phyloP scores from a whole-genome alignment of 2,888 invertebrate genomes.

The Diarsia brunnea region DNA sequence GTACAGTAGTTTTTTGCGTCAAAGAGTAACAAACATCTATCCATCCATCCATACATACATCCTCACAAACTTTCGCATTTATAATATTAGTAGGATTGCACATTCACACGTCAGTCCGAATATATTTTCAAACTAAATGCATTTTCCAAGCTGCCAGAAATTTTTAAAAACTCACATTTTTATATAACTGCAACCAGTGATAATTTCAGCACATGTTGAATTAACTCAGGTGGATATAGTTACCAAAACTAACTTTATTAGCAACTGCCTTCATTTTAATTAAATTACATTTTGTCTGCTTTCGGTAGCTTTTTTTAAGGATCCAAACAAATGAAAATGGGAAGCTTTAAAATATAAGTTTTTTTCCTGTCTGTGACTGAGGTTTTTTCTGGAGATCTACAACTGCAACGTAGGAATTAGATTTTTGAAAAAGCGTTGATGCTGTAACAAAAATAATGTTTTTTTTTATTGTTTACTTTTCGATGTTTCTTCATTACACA shows the following conservation, averaged over 20 bases:
- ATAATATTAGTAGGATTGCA: too few relatives aligned
- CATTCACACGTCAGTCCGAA: background rate
- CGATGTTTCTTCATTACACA: background rate
- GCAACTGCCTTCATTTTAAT: constrained; percentile 41
- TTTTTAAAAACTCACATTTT: constrained; percentile 1
- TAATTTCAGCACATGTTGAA: background rate
- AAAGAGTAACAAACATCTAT: too few relatives aligned
- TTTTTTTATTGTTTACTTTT: background rate
- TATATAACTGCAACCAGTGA: background rate
- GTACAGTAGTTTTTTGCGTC: too few relatives aligned
- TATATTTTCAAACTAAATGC: background rate
- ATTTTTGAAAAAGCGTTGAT: background rate
- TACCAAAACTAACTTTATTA: constrained; percentile 51
- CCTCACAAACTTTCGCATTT: too few relatives aligned
- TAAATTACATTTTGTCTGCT: constrained; percentile 40
- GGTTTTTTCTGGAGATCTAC: background rate
- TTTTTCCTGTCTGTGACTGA: too few relatives aligned
- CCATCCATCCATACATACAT: too few relatives aligned
- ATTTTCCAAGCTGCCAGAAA: background rate
- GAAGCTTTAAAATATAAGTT: background rate
- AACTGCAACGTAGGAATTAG: background rate
- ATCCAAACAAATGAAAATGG: background rate
- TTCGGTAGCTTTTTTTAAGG: constrained; percentile 27
- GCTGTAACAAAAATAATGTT: background rate
- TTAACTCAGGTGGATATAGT: constrained; percentile 1